Percentiles rank a stretch among this genome's conserved stretches.
Conservation (phyloP, 2,113 vertebrate genomes). For the Gnathonemus longibarbis region DNA sequence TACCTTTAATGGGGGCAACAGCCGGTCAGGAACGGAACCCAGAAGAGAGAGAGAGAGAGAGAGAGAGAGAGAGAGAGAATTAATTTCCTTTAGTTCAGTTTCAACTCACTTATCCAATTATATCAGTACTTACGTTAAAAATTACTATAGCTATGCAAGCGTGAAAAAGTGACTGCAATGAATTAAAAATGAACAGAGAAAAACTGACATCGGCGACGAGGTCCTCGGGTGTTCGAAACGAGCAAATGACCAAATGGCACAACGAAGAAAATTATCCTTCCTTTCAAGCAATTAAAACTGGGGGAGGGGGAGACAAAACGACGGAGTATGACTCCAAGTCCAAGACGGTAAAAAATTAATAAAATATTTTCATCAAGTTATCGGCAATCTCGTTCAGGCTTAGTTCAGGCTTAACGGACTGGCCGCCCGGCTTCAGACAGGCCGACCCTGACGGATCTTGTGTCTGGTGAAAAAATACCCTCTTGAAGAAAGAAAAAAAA, state of each 20-base stretch:
- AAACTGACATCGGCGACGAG: neutral
- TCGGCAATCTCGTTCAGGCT: neutral
- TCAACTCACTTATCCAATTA: constrained; percentile 6
- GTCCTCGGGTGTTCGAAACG: neutral
- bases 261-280: neutral
- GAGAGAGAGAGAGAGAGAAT: constrained; percentile 12
- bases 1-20: neutral
- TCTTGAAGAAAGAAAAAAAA: neutral
- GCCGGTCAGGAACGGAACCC: neutral
- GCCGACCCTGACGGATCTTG: neutral
- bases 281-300: neutral
- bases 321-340: neutral
- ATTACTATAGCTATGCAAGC: neutral
- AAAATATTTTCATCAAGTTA: neutral
- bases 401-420: neutral
- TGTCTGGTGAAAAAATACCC: neutral
- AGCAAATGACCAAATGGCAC: neutral
- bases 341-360: neutral
- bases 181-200: neutral
- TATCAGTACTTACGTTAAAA: neutral
- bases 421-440: neutral
- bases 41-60: constrained; percentile 20
- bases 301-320: neutral
- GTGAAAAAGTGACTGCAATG: neutral
- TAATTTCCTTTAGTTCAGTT: constrained; percentile 31